Base-by-base conservation (phyloP, 35 echinoderm and acorn worm genomes). In the Stichopus chloronotus region DNA sequence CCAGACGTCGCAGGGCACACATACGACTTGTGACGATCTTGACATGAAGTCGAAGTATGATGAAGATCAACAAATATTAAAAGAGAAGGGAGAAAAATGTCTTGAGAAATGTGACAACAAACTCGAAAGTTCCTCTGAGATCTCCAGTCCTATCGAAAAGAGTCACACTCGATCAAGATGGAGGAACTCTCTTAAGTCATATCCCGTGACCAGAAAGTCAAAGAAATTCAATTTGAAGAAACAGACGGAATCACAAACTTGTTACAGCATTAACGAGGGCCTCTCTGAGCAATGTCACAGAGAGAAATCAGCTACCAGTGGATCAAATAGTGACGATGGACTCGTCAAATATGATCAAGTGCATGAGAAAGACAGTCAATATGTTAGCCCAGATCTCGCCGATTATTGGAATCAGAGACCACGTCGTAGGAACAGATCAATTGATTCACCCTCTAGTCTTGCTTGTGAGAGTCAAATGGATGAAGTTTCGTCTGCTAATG, bases 161-260 rank as follows among this genome's bases (percentile, higher is more conserved):
- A 72, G 21, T 20, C 12, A 72, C 21, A 20, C 14, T 19, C 25
- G 79, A 57, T 20, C 16, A 55, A 83, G 79, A 57, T 83, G 79
- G 79, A 83, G 21, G 79, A n/a, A 83, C 1, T 83, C 25, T 52
- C 24, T 83, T 21, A 57, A 21, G 80, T 83, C 80, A 55, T n/a
- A 43, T 55, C 80, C 80, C 11, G 80, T 83, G 5, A 83, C 24
- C 25, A 52, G 19, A 57, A 83, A 83, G 24, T 83, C 80, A 21
- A 83, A 83, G 24, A 83, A 83, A 30, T 25, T 14, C 25, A 83
- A 83, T 5, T 5, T 83, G 55, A 83, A 83, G 55, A 30, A 83
- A 57, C 24, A 30, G 55, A 83, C 80, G 25, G 23, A 83, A 57
- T 14, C 16, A 53, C 80, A 83, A 83, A 57, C 55, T 30, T 83